A percentile compares a stretch with the other conserved stretches of the same genome.
Conservation (phyloP, 1,140 invertebrate genomes). For the Hylaeus anthracinus region DNA sequence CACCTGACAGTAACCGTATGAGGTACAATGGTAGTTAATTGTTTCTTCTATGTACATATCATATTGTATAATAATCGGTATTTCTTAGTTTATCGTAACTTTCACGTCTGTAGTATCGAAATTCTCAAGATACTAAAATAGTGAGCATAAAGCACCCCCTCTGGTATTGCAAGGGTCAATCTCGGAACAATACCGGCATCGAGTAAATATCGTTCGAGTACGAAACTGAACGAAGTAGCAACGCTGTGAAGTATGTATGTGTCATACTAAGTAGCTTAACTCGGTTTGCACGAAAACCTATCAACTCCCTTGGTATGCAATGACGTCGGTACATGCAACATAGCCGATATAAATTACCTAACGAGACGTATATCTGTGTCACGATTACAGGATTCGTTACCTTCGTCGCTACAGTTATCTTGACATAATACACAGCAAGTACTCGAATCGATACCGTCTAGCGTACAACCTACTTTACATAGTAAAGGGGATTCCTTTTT, state of each 20-base stretch:
- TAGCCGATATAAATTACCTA: not conserved
- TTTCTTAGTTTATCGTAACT: too few species aligned
- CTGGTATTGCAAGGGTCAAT: not conserved
- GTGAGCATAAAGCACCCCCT: too few species aligned
- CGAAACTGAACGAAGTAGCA: not conserved
- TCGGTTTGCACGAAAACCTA: slow-evolving; percentile 15
- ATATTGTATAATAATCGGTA: too few species aligned
- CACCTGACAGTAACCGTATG: too few species aligned
- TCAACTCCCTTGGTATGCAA: not conserved
- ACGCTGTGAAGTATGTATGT: not conserved
- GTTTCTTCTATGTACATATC: too few species aligned
- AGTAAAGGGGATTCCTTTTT: not conserved
- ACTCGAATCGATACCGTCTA: slow-evolving; percentile 1
- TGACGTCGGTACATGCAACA: slow-evolving; percentile 1
- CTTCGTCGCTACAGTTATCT: not conserved
- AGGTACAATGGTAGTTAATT: too few species aligned
- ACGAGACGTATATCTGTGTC: not conserved
- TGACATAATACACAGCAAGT: not conserved
- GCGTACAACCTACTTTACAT: slow-evolving; percentile 7
- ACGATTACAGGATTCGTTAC: slow-evolving; percentile 12
- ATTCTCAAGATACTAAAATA: too few species aligned
- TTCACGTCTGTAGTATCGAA: too few species aligned
- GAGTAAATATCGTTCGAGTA: not conserved
- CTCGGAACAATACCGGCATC: not conserved
- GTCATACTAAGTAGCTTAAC: not conserved